Conservation (phyloP, 2,113 vertebrate species). For the Ameiurus melas region DNA sequence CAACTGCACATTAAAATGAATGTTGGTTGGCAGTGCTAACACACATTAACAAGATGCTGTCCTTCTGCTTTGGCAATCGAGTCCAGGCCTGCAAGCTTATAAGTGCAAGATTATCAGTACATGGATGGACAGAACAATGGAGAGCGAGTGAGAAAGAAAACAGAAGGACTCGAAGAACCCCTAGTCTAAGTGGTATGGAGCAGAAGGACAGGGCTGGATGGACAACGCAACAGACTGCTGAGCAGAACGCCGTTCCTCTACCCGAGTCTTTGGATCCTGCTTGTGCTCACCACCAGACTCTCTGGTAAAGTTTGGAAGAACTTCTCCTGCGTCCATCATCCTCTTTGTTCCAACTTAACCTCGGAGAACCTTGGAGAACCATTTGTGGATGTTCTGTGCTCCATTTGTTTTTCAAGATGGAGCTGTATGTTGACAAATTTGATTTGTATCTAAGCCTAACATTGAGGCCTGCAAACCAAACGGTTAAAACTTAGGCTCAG, state of each 20-base stretch:
- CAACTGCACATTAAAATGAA: slow-evolving; percentile 56
- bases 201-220: slow-evolving; percentile 49
- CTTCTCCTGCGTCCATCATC: background rate
- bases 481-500: background rate
- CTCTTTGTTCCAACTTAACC: background rate
- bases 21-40: slow-evolving; percentile 42
- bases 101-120: slow-evolving; percentile 41
- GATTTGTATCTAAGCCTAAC: background rate
- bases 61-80: slow-evolving; percentile 40
- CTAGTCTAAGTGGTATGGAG: slow-evolving; percentile 28
- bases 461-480: background rate
- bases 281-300: slow-evolving; percentile 28
- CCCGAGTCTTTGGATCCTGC: slow-evolving; percentile 28
- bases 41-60: slow-evolving; percentile 49
- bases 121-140: slow-evolving; percentile 41
- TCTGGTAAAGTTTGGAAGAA: slow-evolving; percentile 5
- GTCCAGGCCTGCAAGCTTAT: slow-evolving; percentile 22
- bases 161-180: slow-evolving; percentile 35
- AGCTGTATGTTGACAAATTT: background rate
- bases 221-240: slow-evolving; percentile 44
- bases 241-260: slow-evolving; percentile 43
- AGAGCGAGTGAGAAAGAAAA: slow-evolving; percentile 37
- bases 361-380: slow-evolving; percentile 15
- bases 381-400: background rate
- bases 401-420: slow-evolving; percentile 12